Conservation (phyloP, 2,797 vertebrate species). For the Okamejei kenojei region DNA sequence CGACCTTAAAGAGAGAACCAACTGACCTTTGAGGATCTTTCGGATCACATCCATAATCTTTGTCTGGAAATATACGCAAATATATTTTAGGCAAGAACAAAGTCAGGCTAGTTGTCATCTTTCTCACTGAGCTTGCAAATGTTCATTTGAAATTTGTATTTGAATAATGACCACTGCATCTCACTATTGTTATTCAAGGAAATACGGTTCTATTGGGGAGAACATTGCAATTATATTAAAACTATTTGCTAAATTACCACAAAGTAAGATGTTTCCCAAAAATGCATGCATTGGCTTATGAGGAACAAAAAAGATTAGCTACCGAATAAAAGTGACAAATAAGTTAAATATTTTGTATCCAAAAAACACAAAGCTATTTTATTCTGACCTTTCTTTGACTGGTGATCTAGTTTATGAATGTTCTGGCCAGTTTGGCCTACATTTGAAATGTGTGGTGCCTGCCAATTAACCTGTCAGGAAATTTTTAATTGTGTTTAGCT, state of each 20-base stretch:
- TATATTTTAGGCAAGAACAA: background rate
- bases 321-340: background rate
- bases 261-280: background rate
- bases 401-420: background rate
- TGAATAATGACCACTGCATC: background rate
- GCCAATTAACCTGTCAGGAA: background rate
- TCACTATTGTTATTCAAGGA: background rate
- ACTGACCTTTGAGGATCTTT: too few relatives aligned
- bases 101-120: background rate
- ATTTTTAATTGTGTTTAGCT: background rate
- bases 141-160: background rate
- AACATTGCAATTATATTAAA: background rate
- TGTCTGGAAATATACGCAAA: background rate
- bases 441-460: background rate
- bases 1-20: too few relatives aligned
- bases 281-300: background rate
- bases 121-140: background rate
- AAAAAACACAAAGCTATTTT: background rate
- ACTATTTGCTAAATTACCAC: background rate
- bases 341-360: background rate
- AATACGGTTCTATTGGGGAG: background rate
- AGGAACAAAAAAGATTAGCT: background rate
- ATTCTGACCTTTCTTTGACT: background rate
- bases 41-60: background rate
- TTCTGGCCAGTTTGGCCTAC: background rate